Evolutionary conservation across 1,140 invertebrate genomes (phyloP).

Genomic region (Gonioctena quinquepunctata): DNA sequence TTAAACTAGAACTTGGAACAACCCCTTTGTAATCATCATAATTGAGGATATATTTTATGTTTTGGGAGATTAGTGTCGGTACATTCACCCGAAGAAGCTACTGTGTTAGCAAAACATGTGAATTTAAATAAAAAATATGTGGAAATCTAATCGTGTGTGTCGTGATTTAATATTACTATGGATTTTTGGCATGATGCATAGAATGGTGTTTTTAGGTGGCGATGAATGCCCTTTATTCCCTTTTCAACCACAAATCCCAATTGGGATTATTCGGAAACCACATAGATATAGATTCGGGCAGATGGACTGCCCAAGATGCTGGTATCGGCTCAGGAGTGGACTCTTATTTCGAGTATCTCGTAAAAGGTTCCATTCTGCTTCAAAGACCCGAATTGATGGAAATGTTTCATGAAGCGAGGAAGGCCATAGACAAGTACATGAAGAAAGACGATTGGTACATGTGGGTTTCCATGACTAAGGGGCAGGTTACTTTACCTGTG

Average conservation of each 20-base stretch:
- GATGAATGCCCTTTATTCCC: slow-evolving; percentile 84
- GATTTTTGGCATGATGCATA: too few relatives aligned
- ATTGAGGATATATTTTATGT: too few relatives aligned
- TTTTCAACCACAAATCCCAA: slow-evolving; percentile 85
- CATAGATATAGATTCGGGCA: slow-evolving; percentile 91
- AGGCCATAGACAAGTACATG: slow-evolving; percentile 86
- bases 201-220: slow-evolving; percentile 81
- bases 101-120: too few relatives aligned
- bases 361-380: slow-evolving; percentile 86
- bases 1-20: too few relatives aligned
- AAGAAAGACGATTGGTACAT: slow-evolving; percentile 94
- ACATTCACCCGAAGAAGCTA: too few relatives aligned
- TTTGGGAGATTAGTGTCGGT: too few relatives aligned
- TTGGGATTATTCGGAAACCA: slow-evolving; percentile 96
- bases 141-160: too few relatives aligned
- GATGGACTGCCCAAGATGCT: slow-evolving; percentile 96
- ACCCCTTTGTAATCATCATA: too few relatives aligned
- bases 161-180: too few relatives aligned
- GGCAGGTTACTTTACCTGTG: slow-evolving; percentile 91
- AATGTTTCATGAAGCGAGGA: slow-evolving; percentile 85
- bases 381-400: slow-evolving; percentile 86
- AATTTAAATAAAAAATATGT: too few relatives aligned
- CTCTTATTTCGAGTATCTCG: slow-evolving; percentile 98
- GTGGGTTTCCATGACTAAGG: slow-evolving; percentile 96
- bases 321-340: slow-evolving; percentile 92